Conservation (phyloP, 2,888 invertebrate species). For the Toxonevra muliebris region DNA sequence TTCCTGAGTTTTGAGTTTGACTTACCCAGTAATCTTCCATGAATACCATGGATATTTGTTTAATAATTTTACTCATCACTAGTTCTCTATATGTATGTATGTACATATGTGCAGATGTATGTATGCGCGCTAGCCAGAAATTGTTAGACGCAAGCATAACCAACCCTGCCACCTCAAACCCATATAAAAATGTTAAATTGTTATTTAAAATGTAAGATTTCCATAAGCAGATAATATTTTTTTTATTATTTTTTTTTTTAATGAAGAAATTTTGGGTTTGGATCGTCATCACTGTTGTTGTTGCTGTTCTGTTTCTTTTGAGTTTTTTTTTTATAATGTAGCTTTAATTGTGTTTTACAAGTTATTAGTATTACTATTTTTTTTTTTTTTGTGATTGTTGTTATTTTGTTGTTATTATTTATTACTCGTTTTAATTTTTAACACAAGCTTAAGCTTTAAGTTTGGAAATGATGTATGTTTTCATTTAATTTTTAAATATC, state of each 20-base stretch:
- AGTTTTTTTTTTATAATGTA: slow-evolving; percentile 35
- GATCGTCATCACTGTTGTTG: not conserved
- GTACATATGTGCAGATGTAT: not conserved
- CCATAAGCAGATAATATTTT: not conserved
- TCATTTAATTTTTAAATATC: too few species aligned
- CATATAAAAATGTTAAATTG: too few species aligned
- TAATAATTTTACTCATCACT: not conserved
- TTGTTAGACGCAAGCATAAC: too few species aligned
- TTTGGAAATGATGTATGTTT: too few species aligned
- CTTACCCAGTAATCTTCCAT: too few species aligned
- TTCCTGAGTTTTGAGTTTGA: too few species aligned
- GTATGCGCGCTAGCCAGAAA: too few species aligned
- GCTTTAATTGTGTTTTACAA: slow-evolving; percentile 13
- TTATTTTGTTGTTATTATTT: not conserved
- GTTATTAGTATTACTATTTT: slow-evolving; percentile 13
- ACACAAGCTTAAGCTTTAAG: not conserved
- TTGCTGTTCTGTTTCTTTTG: slow-evolving; percentile 30
- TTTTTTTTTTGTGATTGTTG: slow-evolving; percentile 13
- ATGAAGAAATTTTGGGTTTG: not conserved
- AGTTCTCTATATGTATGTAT: too few species aligned
- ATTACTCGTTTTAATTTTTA: not conserved
- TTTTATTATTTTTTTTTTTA: not conserved
- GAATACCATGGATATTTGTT: too few species aligned
- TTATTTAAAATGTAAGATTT: not conserved
- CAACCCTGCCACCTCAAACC: too few species aligned